phyloP scores from a whole-genome alignment of 2,888 invertebrate species.

The Elegia similella region DNA sequence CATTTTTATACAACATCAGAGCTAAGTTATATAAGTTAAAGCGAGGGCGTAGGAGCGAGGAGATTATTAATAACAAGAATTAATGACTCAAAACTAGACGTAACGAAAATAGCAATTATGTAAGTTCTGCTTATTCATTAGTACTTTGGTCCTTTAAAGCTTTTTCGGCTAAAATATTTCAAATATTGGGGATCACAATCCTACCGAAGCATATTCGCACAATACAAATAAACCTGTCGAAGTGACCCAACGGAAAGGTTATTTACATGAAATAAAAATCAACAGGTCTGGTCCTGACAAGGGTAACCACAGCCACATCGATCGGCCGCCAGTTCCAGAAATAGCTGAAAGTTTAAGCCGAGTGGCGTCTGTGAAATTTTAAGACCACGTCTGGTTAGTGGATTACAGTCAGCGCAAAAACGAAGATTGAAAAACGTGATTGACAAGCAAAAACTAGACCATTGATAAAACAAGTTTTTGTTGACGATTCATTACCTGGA shows the following conservation, averaged over 20 bases:
- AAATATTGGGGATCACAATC: too few relatives aligned
- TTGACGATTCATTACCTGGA: background rate
- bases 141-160: too few relatives aligned
- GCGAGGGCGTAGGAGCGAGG: too few relatives aligned
- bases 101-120: too few relatives aligned
- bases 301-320: conserved; percentile 20
- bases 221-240: background rate
- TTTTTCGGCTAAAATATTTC: too few relatives aligned
- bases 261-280: conserved; percentile 15
- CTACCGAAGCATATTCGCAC: background rate
- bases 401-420: background rate
- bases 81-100: too few relatives aligned
- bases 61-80: too few relatives aligned
- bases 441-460: background rate
- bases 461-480: background rate
- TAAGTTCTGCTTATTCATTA: too few relatives aligned
- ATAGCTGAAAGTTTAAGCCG: conserved; percentile 32
- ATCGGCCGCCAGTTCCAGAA: conserved; percentile 30
- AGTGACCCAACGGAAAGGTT: background rate
- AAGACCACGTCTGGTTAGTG: conserved; percentile 19
- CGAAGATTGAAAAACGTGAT: background rate
- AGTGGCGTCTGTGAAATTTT: conserved; percentile 32
- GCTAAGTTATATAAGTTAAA: too few relatives aligned
- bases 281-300: conserved; percentile 22
- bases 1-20: too few relatives aligned